Percentiles rank a stretch among this genome's conserved stretches.
phyloP scores from a whole-genome alignment of 2,113 vertebrate genomes.

The Spermophilus dauricus region DNA sequence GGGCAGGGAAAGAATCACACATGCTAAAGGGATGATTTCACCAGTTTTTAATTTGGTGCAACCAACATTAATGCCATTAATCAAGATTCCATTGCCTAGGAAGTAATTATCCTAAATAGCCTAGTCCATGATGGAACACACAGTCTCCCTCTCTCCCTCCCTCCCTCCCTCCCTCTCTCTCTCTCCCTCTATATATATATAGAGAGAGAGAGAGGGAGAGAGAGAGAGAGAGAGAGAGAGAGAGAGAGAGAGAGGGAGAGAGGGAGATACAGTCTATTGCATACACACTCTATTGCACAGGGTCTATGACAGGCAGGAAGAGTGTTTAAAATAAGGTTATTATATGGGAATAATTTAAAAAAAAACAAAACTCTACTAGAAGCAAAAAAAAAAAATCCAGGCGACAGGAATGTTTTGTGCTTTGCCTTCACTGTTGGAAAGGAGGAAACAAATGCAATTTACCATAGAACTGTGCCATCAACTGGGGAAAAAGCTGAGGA shows the following conservation, averaged over 20 bases:
- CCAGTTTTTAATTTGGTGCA: not conserved
- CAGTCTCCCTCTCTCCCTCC: no score
- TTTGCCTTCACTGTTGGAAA: not conserved
- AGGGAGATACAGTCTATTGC: no score
- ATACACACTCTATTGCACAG: no score
- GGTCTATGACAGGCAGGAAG: no score
- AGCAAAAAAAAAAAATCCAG: not conserved
- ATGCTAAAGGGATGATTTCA: not conserved
- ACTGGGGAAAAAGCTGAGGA: not conserved
- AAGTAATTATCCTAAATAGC: no score
- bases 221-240: no score
- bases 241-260: no score
- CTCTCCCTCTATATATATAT: no score
- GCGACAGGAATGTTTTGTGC: not conserved
- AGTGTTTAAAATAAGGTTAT: no score
- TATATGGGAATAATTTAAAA: no score
- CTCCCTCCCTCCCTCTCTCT: no score
- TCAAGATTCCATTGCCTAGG: not conserved
- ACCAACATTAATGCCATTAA: not conserved
- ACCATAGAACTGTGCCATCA: not conserved
- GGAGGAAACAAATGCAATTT: not conserved
- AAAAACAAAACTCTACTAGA: not conserved
- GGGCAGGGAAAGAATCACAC: not conserved
- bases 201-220: no score
- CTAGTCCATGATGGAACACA: not conserved